Conservation (phyloP, 2,888 invertebrate genomes). For the Eustalomyia histrio region DNA sequence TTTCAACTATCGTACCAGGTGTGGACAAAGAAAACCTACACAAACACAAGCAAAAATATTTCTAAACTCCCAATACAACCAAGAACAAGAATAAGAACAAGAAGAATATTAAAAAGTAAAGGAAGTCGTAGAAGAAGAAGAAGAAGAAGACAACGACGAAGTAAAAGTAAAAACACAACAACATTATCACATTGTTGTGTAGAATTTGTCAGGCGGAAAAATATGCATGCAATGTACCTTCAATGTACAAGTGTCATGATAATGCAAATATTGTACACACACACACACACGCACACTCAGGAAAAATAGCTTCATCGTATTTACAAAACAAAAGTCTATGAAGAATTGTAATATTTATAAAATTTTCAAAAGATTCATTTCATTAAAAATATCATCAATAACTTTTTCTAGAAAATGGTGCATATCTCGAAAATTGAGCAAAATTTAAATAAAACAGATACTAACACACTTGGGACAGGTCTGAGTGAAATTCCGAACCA, state of each 20-base stretch:
- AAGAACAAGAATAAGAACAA: neutral
- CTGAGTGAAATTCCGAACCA: too few relatives aligned
- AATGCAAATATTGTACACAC: slow-evolving; percentile 32
- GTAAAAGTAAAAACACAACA: slow-evolving; percentile 6
- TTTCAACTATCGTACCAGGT: slow-evolving; percentile 41
- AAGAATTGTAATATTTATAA: too few relatives aligned
- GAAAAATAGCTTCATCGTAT: too few relatives aligned
- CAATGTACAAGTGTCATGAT: slow-evolving; percentile 37
- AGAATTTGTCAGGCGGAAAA: slow-evolving; percentile 56
- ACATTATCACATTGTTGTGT: slow-evolving; percentile 42
- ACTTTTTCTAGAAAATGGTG: too few relatives aligned
- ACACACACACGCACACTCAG: neutral
- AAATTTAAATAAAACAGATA: too few relatives aligned
- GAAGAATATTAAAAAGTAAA: neutral
- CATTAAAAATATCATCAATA: too few relatives aligned
- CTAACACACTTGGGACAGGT: too few relatives aligned
- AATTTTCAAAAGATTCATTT: too few relatives aligned
- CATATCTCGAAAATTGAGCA: too few relatives aligned
- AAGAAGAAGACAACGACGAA: neutral
- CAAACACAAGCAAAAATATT: slow-evolving; percentile 19
- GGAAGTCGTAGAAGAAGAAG: slow-evolving; percentile 21
- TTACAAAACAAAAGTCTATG: too few relatives aligned
- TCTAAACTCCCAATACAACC: slow-evolving; percentile 28
- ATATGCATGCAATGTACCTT: slow-evolving; percentile 49
- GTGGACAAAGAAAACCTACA: slow-evolving; percentile 21